Evolutionary conservation across 1,140 invertebrate genomes (phyloP), one percentile per base, ranked within the genome.

Genomic region (Drosophila mojavensis): DNA sequence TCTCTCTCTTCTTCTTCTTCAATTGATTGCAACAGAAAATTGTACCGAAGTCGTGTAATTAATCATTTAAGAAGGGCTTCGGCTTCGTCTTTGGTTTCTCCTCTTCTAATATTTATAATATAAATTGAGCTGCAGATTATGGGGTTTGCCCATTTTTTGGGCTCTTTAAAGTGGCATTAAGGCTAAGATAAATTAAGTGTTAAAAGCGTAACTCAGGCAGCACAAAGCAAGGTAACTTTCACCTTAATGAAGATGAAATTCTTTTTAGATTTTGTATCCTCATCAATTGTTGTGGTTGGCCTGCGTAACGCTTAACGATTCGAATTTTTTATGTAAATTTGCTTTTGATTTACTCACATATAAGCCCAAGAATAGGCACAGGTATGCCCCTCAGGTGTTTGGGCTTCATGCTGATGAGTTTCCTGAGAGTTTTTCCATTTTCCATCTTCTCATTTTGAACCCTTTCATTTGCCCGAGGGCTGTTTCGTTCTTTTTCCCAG

Each of bases 21-120:
- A 77, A 88, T 88, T 86, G 83, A 86, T 88, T 84, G 72, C 72
- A 53, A 60, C 66, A 72, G 72, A 71, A 85, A 88, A 77, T 56
- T 79, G 61, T 61, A 67, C 67, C 58, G 72, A 88, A 79, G 65
- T 76, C 83, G 70, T 73, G 72, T 83, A 88, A 86, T 86, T 86
- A 86, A 86, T 86, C 82, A 86, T 79, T 86, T 36, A 5, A 26
- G 50, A 11, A 13, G n/a, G 13, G 45, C 13, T 17, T 9, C 36
- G 10, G 30, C 5, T 9, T 6, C 33, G 33, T 10, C n/a, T 33
- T 11, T 11, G 7, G 4, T n/a, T 24, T 28, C 17, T 0, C 17
- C 17, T 17, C 17, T 73, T 75, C 54, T 54, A 82, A 86, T 86
- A 82, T 86, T 88, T 79, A 77, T 88, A 82, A 76, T 77, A 79